Evolutionary conservation across 2,888 invertebrate species (phyloP), one percentile per base, ranked within the genome.

Genomic region (Hemithea aestivaria): DNA sequence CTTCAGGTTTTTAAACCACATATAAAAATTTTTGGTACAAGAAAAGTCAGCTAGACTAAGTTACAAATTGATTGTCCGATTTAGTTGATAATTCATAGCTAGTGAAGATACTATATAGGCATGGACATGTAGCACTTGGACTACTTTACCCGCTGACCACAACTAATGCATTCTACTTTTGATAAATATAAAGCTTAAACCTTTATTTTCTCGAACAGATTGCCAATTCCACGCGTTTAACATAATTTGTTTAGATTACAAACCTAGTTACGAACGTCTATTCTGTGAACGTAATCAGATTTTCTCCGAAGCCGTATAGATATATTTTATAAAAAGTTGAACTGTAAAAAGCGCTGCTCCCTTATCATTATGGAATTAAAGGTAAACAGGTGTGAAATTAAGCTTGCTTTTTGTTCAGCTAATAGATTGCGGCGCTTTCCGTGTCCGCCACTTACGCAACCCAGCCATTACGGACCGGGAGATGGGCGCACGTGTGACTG

Each of bases 331-430:
- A 26, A 26, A 37, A 29, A 29, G 20, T 10, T 21, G 29, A 66
- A 58, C 66, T 67, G 78, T 72, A 79, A 73, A 73, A 77, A 75
- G 73, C 70, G 62, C 63, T 69, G 73, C 68, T 64, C 70, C 64
- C 62, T 60, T 62, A 60, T 76, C 70, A 84, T 85, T 83, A 82
- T 73, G 65, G 64, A 71, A 84, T 84, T 82, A 80, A 80, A 76
- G 57, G 67, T 77, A 82, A 85, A 83, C 84, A 85, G 81, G 85
- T 87, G 84, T 84, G 81, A 85, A 87, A 85, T 87, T 85, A 83
- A 73, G 75, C 73, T 72, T 57, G 71, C 64, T 84, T 84, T 84
- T 83, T 80, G 73, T 72, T 62, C 66, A 47, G 67, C 71, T 78
- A 82, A 82, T 82, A 81, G 83, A 80, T 76, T 74, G 77, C 70